Evolutionary conservation across 2,888 invertebrate species (phyloP), one percentile per base, ranked within the genome.

Genomic region (Drosophila aldrichi): DNA sequence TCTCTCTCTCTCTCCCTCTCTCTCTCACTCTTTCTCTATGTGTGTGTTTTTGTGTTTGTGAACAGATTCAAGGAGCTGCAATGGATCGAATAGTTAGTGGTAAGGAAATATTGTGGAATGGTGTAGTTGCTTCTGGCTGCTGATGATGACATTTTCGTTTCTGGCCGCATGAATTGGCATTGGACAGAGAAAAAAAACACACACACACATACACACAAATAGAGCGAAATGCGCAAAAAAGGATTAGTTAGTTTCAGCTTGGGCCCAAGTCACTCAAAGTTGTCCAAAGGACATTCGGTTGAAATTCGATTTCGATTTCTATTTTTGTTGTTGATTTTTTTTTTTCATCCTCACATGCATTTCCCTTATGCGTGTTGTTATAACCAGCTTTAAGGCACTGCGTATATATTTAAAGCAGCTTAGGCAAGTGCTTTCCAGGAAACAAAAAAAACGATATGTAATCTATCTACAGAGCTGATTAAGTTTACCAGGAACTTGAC

Each of bases 91-190:
- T 56, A 75, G 10, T 48, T 48, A 46, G 25, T 58, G 62, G 59
- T 44, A 18, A 41, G 40, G 32, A n/a, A 60, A 10, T 18, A 49
- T 32, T 29, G 40, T 40, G 70, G 55, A 32, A 56, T 48, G 38
- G 48, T 8, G 49, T 43, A 60, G 60, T 64, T 71, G 56, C 69
- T 68, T 64, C 65, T 66, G 63, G 74, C 85, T 80, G 87, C 83
- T 88, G 84, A 84, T 88, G 84, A 84, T 84, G 84, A 84, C 88
- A 84, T 84, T 84, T 84, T 84, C 88, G 74, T 80, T 87, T 81
- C 40, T 79, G 87, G 84, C 74, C 79, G 74, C 77, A 71, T 68
- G 74, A 68, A 71, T 86, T 84, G 84, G 70, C 84, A 87, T 74
- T 74, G 78, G 64, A 25, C 55, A 32, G 60, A n/a, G n/a, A 66